Evolutionary conservation across 2,888 invertebrate genomes (phyloP).

Genomic region (Pyrrhia umbra): DNA sequence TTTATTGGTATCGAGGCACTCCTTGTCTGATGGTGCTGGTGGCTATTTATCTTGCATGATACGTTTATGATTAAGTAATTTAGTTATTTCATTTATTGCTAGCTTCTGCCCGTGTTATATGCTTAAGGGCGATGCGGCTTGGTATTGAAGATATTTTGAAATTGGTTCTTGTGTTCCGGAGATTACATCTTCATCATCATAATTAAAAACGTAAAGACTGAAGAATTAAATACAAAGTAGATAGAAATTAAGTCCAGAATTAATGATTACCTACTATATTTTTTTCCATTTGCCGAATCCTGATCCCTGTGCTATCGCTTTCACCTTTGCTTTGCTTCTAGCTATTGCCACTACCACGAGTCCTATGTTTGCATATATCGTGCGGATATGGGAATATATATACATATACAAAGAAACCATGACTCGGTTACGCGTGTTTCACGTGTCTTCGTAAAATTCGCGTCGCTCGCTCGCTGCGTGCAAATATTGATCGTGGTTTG

Average conservation of each 20-base stretch:
- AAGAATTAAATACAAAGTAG: no score
- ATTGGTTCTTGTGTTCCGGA: no score
- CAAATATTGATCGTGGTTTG: constrained; percentile 46
- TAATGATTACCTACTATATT: no score
- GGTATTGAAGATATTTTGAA: not conserved
- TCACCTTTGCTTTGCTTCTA: not conserved
- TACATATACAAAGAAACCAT: constrained; percentile 47
- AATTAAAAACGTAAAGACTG: no score
- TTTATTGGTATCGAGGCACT: constrained; percentile 39
- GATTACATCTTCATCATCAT: no score
- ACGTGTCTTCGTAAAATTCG: constrained; percentile 51
- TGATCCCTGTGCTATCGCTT: not conserved
- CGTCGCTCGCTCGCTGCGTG: constrained; percentile 25
- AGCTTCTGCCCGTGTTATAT: no score
- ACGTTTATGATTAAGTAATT: constrained; percentile 24
- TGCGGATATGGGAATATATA: not conserved
- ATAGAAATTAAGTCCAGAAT: no score
- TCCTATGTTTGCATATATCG: not conserved
- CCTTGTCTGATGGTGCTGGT: constrained; percentile 23
- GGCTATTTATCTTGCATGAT: constrained; percentile 30
- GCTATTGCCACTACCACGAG: not conserved
- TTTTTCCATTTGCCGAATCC: no score
- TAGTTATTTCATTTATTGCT: constrained; percentile 8
- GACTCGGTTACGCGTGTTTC: constrained; percentile 45
- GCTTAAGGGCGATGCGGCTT: no score